phyloP scores from a whole-genome alignment of 2,113 vertebrate genomes.

The Felis catus region F.catus_Fca126_mat1.0 CM031425.1:41267001-41267500 shows the following conservation, averaged over 20 bases:
- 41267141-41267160: constrained; percentile 94
- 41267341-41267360: neutral
- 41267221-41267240: neutral
- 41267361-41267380: neutral
- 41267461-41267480: neutral
- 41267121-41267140: constrained; percentile 94
- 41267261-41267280: neutral
- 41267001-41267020: neutral
- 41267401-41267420: neutral
- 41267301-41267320: neutral
- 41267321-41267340: neutral
- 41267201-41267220: neutral
- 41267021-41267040: neutral
- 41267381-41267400: neutral
- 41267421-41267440: neutral
- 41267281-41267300: neutral
- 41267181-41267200: constrained; percentile 96
- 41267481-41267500: neutral
- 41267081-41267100: constrained; percentile 76
- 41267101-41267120: constrained; percentile 99
- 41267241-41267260: neutral
- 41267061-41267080: constrained; percentile 32
- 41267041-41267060: neutral
- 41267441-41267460: neutral
- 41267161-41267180: constrained; percentile 95